phyloP scores from a whole-genome alignment of 2,797 vertebrate genomes.

The Avahi laniger region DNA sequence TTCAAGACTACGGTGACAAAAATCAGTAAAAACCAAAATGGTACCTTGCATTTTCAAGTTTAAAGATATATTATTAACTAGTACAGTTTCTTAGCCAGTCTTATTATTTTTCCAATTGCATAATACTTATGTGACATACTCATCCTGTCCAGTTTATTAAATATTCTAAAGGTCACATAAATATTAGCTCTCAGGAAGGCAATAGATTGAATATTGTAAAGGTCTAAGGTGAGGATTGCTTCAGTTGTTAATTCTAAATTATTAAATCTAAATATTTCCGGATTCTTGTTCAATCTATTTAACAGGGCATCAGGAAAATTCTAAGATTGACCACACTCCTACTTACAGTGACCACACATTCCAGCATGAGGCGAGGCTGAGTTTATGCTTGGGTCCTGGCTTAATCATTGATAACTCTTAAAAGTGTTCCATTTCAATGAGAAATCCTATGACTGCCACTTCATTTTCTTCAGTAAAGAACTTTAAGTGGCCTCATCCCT shows the following conservation, averaged over 20 bases:
- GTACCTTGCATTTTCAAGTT: slow-evolving; percentile 24
- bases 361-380: neutral
- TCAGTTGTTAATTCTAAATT: neutral
- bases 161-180: neutral
- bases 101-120: neutral
- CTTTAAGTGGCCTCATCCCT: neutral
- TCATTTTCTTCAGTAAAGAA: neutral
- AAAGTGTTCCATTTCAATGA: neutral
- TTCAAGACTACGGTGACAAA: slow-evolving; percentile 24
- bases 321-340: neutral
- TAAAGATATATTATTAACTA: neutral
- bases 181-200: neutral
- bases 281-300: neutral
- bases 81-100: neutral
- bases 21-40: neutral
- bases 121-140: neutral
- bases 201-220: neutral
- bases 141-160: neutral
- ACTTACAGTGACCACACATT: neutral
- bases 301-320: neutral
- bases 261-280: neutral
- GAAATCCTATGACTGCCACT: neutral
- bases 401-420: neutral
- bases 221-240: neutral
- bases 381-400: neutral